phyloP scores from a whole-genome alignment of 2,888 invertebrate genomes.

The Herminia tarsipennalis region DNA sequence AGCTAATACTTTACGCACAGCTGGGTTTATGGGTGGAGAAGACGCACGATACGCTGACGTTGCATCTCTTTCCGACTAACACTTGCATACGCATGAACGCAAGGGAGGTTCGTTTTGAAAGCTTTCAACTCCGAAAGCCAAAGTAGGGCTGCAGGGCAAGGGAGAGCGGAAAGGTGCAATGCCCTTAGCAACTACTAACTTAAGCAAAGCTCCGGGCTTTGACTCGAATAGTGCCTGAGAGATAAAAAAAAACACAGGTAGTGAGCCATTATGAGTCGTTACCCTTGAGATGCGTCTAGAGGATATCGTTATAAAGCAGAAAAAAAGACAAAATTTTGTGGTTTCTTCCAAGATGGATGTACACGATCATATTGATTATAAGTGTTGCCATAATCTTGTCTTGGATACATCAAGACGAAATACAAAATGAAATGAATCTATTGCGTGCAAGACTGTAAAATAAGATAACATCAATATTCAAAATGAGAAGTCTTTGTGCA shows the following conservation, averaged over 20 bases:
- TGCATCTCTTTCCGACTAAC: conserved; percentile 79
- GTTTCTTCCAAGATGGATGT: conserved; percentile 10
- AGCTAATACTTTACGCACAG: conserved; percentile 70
- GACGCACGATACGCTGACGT: conserved; percentile 63
- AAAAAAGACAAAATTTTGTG: conserved; percentile 14
- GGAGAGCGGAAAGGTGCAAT: conserved; percentile 82
- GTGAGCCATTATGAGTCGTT: conserved; percentile 75
- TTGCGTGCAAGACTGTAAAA: too few species aligned
- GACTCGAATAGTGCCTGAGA: conserved; percentile 69
- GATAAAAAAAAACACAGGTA: conserved; percentile 84
- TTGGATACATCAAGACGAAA: too few species aligned
- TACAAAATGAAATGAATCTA: too few species aligned
- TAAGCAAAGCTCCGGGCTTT: conserved; percentile 75
- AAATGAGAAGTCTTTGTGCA: too few species aligned
- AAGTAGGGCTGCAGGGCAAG: conserved; percentile 85
- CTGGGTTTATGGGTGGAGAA: conserved; percentile 70
- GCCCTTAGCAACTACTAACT: conserved; percentile 78
- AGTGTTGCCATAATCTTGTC: too few species aligned
- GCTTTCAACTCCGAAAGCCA: conserved; percentile 71
- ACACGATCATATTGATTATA: too few species aligned
- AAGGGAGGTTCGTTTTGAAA: conserved; percentile 66
- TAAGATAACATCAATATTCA: too few species aligned
- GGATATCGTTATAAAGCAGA: conserved; percentile 58
- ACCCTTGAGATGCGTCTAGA: conserved; percentile 79
- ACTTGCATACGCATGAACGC: conserved; percentile 59